Base-by-base conservation (phyloP, 2,113 vertebrate species). In the Stigmatopora nigra region DNA sequence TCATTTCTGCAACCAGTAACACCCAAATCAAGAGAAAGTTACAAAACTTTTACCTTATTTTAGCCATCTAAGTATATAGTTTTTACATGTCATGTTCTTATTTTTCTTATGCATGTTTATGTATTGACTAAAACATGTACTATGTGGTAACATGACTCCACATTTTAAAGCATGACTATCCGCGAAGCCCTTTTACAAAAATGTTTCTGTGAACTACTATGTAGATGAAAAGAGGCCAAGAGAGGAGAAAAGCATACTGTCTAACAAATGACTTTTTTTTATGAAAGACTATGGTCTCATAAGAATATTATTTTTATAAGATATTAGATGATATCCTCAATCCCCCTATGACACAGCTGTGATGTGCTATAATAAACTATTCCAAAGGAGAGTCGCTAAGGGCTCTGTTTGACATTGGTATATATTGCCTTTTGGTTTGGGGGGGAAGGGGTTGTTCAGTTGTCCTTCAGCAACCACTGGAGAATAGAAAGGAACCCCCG, bases 361-460 rank as follows among this genome's bases (percentile, higher is more conserved):
- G 52, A 70, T 76, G 17, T 38, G 48, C 51, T 41, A 72, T 78
- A 69, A 78, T 81, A 68, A 71, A 69, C 53, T 61, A 45, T 45
- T 75, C 73, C 64, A 68, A 56, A 47, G 44, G 61, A 62, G 48
- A 60, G 53, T 74, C 46, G 67, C 76, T 81, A 19, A 65, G 65
- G 73, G 79, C 71, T 63, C 64, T 59, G 64, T 77, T 64, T 86
- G 76, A 84, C 79, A 78, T 86, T 84, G 70, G 13, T 60, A 36
- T 60, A 36, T 19, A 51, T 19, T 58, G 38, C 35, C 3, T 56
- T 44, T 45, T 61, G 13, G 41, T 61, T 45, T 22, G 36, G 36
- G 55, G n/a, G 55, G 53, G 14, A 6, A 17, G 36, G 57, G 36
- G 16, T 22, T 20, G 11, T 14, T 55, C 56, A 22, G 41, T 48